These are phyloP conservation scores for Drosophila anomalipes DNA, from an alignment of 2,888 invertebrate genomes.

Conservation along the genomic window DNA sequence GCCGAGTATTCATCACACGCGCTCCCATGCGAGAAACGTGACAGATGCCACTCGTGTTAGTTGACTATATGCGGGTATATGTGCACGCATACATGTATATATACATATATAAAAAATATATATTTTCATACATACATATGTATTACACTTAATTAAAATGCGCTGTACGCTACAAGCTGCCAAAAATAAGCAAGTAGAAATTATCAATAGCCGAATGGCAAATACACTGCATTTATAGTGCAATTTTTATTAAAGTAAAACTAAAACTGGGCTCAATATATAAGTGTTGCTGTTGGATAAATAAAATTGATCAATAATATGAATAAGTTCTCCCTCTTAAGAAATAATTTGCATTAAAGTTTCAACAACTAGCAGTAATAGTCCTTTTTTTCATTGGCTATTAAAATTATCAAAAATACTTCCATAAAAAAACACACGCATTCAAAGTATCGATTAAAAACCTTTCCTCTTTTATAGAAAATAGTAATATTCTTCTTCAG, in stretches of 20 bases:
- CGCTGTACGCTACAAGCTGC: constrained; percentile 17
- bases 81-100: neutral
- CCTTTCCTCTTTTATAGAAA: neutral
- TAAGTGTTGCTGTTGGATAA: neutral
- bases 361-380: neutral
- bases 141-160: constrained; percentile 53
- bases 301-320: neutral
- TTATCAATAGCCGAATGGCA: neutral
- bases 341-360: too few species aligned
- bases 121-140: neutral
- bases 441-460: neutral
- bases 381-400: neutral
- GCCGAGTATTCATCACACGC: constrained; percentile 80
- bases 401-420: neutral
- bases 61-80: constrained; percentile 8
- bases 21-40: constrained; percentile 75
- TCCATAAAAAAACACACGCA: neutral
- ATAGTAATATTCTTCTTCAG: neutral
- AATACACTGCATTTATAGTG: neutral
- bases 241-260: neutral
- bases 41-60: constrained; percentile 64
- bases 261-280: neutral
- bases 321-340: neutral
- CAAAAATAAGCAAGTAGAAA: constrained; percentile 7
- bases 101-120: constrained; percentile 10